These are phyloP conservation scores for Cercocebus atys DNA, from an alignment of 2,113 vertebrate species.

Conservation along the genomic window DNA sequence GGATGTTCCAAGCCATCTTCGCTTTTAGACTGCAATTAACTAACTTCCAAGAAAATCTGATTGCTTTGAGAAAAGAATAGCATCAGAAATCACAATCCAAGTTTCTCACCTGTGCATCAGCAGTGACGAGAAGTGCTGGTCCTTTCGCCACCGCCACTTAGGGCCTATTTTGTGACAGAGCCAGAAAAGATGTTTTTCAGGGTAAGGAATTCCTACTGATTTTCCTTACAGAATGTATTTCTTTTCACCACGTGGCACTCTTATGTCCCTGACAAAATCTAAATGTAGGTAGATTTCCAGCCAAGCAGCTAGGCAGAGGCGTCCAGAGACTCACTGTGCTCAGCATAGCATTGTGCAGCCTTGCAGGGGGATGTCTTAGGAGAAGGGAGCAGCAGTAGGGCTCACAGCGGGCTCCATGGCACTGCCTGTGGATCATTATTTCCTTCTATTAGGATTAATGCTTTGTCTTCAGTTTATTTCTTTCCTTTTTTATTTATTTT, in stretches of 20 bases:
- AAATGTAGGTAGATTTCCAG: background rate
- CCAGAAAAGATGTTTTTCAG: background rate
- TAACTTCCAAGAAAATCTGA: background rate
- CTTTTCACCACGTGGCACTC: too few relatives aligned
- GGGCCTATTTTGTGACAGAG: background rate
- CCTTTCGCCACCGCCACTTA: background rate
- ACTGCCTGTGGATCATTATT: rapidly evolving
- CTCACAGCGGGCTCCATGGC: background rate
- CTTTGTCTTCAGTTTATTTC: too few relatives aligned
- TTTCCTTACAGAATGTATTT: background rate
- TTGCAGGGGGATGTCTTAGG: too few relatives aligned
- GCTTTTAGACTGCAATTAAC: background rate
- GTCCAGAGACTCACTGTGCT: background rate
- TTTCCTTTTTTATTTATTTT: too few relatives aligned
- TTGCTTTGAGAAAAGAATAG: background rate
- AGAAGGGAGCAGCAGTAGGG: background rate
- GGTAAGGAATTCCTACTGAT: background rate
- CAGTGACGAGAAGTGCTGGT: background rate
- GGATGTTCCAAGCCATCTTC: background rate
- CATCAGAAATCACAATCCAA: background rate
- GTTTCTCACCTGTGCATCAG: background rate
- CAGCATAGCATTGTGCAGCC: background rate
- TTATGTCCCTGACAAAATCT: too few relatives aligned
- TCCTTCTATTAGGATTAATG: background rate
- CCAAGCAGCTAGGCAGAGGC: background rate